Base-by-base conservation (phyloP, 2,888 invertebrate species). In the Halocaridina rubra region DNA sequence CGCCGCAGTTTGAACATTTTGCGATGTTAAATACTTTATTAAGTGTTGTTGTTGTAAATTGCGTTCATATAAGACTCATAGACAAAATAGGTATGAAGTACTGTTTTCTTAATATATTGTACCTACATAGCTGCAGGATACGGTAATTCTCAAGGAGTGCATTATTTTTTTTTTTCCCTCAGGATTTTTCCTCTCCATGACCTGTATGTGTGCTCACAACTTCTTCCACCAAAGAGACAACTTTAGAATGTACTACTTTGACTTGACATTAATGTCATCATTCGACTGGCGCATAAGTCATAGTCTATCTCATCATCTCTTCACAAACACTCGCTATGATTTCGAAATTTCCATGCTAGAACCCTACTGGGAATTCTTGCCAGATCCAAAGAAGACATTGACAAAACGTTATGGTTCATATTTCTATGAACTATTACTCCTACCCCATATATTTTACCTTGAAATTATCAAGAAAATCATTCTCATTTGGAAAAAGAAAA, bases 161-260 rank as follows among this genome's bases (percentile, higher is more conserved):
- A n/a, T n/a, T n/a, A n/a, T n/a, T n/a, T n/a, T n/a, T n/a, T n/a
- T n/a, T n/a, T 8, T 16, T 22, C 5, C 93, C 30, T 92, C 93
- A 24, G 95, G 94, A 0, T 80, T 93, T 2, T 91, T 93, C 1
- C 90, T 95, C 1, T 91, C 93, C 0, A 93, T 94, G 92, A 91
- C 93, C 0, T 91, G 93, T 0, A 92, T 94, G 13, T 92, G 93
- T 1, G 93, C 94, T 0, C 96, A 96, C 90, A 96, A 96, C 90
- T 96, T 94, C 90, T 94, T 95, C 89, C 96, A 96, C 90, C 93
- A 93, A 89, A 93, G 92, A 85, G 94, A 95, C 84, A 95, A 94
- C 90, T 95, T 94, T 93, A 93, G 95, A 81, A 95, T 95, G 94
- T 95, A 94, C 89, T 93, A 95, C 84, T 95, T 95, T 89, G 95